Conservation (phyloP, 2,113 vertebrate genomes). For the Rissa tridactyla region DNA sequence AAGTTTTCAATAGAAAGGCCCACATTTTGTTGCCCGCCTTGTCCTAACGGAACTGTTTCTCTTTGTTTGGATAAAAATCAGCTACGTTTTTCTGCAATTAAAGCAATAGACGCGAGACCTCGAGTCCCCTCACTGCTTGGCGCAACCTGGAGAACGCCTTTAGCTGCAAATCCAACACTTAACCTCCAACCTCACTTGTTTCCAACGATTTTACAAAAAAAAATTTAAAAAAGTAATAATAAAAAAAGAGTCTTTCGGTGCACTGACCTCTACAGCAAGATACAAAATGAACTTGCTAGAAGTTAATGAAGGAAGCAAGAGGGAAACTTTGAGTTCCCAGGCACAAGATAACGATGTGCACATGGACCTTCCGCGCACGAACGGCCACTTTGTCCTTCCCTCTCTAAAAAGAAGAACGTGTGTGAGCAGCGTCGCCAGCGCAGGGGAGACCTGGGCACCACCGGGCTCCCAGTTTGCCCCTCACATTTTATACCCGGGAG, state of each 20-base stretch:
- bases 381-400: not conserved
- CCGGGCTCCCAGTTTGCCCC: not conserved
- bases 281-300: not conserved
- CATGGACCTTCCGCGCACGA: rapidly evolving
- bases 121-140: not conserved
- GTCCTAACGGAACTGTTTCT: not conserved
- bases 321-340: not conserved
- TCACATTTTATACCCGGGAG: not conserved
- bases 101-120: rapidly evolving
- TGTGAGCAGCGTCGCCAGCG: not conserved
- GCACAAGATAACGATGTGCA: not conserved
- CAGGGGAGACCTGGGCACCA: not conserved
- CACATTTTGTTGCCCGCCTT: rapidly evolving
- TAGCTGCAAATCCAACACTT: not conserved
- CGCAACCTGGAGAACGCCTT: not conserved
- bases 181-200: not conserved
- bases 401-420: rapidly evolving
- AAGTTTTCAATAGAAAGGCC: not conserved
- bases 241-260: not conserved
- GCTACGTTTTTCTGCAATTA: not conserved
- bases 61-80: not conserved
- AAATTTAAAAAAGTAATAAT: too few species aligned
- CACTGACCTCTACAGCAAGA: not conserved
- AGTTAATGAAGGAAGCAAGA: not conserved
- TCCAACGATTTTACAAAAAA: too few species aligned